Conservation (phyloP, 2,888 invertebrate species). For the Arctia plantaginis region DNA sequence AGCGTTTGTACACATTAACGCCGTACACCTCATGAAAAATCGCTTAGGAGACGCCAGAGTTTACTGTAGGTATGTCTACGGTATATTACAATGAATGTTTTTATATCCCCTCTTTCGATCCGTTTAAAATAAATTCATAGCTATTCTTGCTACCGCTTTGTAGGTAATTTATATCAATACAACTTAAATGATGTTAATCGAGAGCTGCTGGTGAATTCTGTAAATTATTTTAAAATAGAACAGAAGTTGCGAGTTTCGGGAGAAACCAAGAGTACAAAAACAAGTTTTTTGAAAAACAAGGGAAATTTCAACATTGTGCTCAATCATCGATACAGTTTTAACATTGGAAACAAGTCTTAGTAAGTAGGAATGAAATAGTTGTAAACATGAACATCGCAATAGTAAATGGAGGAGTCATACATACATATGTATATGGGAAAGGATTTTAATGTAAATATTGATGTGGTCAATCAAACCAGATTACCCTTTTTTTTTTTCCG, state of each 20-base stretch:
- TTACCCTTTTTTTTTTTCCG: too few species aligned
- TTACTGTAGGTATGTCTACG: conserved; percentile 52
- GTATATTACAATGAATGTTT: conserved; percentile 55
- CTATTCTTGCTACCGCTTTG: conserved; percentile 8
- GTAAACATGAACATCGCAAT: neutral
- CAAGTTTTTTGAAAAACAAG: too few species aligned
- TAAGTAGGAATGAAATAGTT: neutral
- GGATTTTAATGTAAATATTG: too few species aligned
- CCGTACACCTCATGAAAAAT: conserved; percentile 83
- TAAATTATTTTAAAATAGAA: neutral
- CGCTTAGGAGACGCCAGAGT: conserved; percentile 79
- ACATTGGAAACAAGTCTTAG: neutral
- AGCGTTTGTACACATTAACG: conserved; percentile 85
- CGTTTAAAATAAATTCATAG: conserved; percentile 43
- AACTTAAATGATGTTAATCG: neutral
- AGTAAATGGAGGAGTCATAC: neutral
- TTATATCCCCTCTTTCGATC: conserved; percentile 46
- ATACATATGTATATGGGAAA: too few species aligned
- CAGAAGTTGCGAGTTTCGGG: neutral
- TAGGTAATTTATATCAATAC: neutral
- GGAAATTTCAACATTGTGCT: neutral
- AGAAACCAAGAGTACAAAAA: neutral
- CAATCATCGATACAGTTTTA: neutral
- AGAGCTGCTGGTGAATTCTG: neutral
- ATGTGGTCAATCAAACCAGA: too few species aligned